Evolutionary conservation across 1,140 invertebrate genomes (phyloP).

Genomic region (Scaptomyza graminum): DNA sequence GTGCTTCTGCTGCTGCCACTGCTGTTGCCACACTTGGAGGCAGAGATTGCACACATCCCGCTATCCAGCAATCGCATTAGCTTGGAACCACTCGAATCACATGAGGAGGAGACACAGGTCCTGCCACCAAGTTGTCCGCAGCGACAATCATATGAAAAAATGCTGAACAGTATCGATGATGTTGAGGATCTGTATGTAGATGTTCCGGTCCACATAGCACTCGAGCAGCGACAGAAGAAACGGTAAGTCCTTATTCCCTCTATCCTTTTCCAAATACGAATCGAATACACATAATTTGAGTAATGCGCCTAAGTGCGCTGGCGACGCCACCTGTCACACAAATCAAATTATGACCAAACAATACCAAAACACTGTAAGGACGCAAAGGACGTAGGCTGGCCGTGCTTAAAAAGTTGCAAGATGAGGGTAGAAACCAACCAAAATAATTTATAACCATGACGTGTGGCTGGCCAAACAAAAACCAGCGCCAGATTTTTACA

Average conservation of each 20-base stretch:
- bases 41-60: constrained; percentile 61
- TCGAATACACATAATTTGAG: constrained; percentile 6
- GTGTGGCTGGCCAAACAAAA: constrained; percentile 80
- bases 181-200: constrained; percentile 80
- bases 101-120: constrained; percentile 16
- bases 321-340: constrained; percentile 73
- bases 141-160: constrained; percentile 60
- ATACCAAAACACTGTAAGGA: constrained; percentile 54
- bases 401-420: not conserved
- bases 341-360: constrained; percentile 77
- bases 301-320: constrained; percentile 73
- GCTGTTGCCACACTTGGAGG: constrained; percentile 40
- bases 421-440: constrained; percentile 30
- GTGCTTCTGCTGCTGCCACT: constrained; percentile 26
- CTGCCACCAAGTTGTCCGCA: constrained; percentile 49
- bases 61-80: constrained; percentile 59
- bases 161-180: constrained; percentile 74
- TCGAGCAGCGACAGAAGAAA: constrained; percentile 73
- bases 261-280: not conserved
- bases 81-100: constrained; percentile 16
- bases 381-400: constrained; percentile 1
- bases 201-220: constrained; percentile 73
- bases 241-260: constrained; percentile 61
- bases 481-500: constrained; percentile 71
- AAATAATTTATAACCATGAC: constrained; percentile 82